These are phyloP conservation scores for Eucera pruinosa DNA, from an alignment of 2,888 invertebrate genomes.

Conservation along the genomic window DNA sequence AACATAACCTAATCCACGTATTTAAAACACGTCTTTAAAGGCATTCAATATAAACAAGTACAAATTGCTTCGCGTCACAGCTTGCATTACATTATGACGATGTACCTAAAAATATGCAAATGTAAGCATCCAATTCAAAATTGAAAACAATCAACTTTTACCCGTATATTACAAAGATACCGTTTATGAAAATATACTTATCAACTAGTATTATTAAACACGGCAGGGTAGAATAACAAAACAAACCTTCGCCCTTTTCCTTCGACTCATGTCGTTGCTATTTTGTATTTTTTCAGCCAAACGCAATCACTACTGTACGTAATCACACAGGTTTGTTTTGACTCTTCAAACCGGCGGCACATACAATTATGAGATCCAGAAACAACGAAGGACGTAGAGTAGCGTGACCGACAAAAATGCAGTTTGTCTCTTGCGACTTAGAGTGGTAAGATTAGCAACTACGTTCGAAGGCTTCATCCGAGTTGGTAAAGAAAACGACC, in stretches of 20 bases:
- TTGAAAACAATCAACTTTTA: not conserved
- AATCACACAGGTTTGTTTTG: constrained; percentile 73
- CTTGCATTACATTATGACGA: too few relatives aligned
- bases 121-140: not conserved
- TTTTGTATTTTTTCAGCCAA: constrained; percentile 30
- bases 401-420: not conserved
- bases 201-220: not conserved
- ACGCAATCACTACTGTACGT: constrained; percentile 26
- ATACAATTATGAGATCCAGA: constrained; percentile 46
- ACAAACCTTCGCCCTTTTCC: constrained; percentile 86
- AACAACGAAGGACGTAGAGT: constrained; percentile 36
- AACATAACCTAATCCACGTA: constrained; percentile 59
- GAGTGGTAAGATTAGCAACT: too few relatives aligned
- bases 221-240: not conserved
- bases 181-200: not conserved
- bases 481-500: too few relatives aligned
- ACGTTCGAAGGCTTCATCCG: too few relatives aligned
- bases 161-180: not conserved
- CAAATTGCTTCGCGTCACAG: not conserved
- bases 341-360: constrained; percentile 75
- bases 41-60: not conserved
- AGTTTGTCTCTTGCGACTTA: constrained; percentile 28
- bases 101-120: not conserved
- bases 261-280: constrained; percentile 85
- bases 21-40: constrained; percentile 12